A percentile compares a stretch with the other conserved stretches of the same genome.
Conservation (phyloP, 2,113 vertebrate genomes). For the Holacanthus passer region DNA sequence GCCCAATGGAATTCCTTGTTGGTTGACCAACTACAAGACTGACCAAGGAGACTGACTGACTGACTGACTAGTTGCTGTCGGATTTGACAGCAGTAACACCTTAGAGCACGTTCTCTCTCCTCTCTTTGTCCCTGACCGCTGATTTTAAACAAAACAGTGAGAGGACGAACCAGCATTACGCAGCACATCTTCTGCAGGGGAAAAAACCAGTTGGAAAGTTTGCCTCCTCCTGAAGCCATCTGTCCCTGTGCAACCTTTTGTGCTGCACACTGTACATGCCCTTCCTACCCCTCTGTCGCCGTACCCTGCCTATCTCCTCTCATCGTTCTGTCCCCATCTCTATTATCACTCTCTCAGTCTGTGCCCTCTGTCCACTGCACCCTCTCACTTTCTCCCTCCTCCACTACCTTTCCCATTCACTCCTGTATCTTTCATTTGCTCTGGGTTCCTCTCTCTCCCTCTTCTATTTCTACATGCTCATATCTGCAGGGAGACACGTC, state of each 20-base stretch:
- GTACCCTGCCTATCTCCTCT: conserved; percentile 41
- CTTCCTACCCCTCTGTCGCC: conserved; percentile 30
- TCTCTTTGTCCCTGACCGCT: neutral
- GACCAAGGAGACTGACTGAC: conserved; percentile 1
- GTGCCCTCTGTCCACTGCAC: conserved; percentile 12
- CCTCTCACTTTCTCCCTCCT: neutral
- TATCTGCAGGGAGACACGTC: conserved; percentile 10
- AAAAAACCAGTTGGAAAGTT: conserved; percentile 31
- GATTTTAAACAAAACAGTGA: conserved; percentile 5
- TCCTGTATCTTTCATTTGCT: conserved; percentile 22
- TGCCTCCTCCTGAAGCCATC: conserved; percentile 44
- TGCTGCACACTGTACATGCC: conserved; percentile 29
- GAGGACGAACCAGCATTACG: conserved; percentile 1
- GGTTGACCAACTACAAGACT: neutral
- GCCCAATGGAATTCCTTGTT: neutral
- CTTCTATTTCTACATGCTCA: neutral
- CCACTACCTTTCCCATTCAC: conserved; percentile 5
- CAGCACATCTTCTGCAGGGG: conserved; percentile 17
- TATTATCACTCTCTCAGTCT: conserved; percentile 34
- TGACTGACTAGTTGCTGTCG: neutral
- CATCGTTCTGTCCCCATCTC: conserved; percentile 15
- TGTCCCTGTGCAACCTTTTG: conserved; percentile 42
- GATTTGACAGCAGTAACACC: neutral
- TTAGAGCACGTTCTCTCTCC: neutral
- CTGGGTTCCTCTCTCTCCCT: neutral